These are phyloP conservation scores for Mystacornis crossleyi DNA, from an alignment of 2,113 vertebrate species.

Conservation along the genomic window DNA sequence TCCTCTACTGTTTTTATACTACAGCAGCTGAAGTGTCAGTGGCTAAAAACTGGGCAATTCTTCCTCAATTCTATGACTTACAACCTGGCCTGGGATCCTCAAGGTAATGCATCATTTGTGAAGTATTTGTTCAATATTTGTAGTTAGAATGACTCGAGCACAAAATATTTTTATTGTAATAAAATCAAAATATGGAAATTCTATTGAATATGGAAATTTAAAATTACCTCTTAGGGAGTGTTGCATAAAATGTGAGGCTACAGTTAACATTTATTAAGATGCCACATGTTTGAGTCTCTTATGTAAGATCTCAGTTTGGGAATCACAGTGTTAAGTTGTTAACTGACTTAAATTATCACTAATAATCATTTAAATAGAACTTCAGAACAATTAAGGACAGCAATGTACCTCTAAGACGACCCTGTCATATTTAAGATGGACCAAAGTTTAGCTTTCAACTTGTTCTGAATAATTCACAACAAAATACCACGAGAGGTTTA, in stretches of 20 bases:
- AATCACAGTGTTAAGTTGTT: background rate
- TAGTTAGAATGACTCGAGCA: background rate
- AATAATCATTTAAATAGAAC: background rate
- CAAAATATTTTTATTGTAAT: background rate
- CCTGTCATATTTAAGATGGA: background rate
- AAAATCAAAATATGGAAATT: background rate
- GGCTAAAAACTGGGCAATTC: constrained; percentile 98
- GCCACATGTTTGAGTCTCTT: background rate
- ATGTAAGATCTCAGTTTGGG: background rate
- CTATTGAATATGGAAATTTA: background rate
- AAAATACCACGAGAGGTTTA: background rate
- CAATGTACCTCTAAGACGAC: background rate
- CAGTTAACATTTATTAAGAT: background rate
- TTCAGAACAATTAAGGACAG: background rate
- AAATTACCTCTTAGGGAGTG: background rate
- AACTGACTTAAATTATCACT: background rate
- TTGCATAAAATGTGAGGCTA: background rate
- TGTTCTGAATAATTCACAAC: background rate
- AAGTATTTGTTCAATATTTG: constrained; percentile 6
- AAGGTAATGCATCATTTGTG: constrained; percentile 82
- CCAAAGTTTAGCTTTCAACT: background rate
- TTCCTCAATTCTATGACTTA: constrained; percentile 96
- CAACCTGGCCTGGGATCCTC: constrained; percentile 97
- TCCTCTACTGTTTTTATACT: constrained; percentile 14
- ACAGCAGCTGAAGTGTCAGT: constrained; percentile 94